These are phyloP conservation scores for Gastrophryne carolinensis DNA, from an alignment of 2,797 vertebrate genomes.

Conservation along the genomic window DNA sequence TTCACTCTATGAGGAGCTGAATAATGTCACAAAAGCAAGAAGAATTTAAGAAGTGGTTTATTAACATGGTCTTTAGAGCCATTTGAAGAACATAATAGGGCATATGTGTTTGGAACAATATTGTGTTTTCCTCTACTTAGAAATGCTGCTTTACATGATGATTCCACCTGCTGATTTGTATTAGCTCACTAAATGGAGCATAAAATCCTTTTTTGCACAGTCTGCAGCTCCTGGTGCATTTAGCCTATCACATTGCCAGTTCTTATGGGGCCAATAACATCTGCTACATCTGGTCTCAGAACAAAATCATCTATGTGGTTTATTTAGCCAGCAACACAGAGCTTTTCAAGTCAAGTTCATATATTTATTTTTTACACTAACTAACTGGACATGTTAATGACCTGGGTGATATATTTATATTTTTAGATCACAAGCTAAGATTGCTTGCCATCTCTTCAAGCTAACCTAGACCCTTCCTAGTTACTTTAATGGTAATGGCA, in stretches of 20 bases:
- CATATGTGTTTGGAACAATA: not conserved
- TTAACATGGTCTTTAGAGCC: not conserved
- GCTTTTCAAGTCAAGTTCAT: no score
- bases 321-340: no score
- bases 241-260: not conserved
- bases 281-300: not conserved
- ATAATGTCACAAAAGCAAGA: not conserved
- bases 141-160: not conserved
- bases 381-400: no score
- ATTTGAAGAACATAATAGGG: not conserved
- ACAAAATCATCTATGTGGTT: no score
- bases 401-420: no score
- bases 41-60: not conserved
- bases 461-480: no score
- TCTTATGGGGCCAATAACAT: not conserved
- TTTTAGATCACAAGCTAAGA: no score
- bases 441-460: no score
- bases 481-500: no score
- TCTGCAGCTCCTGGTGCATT: not conserved
- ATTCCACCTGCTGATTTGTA: not conserved
- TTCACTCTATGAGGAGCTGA: no score
- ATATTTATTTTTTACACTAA: no score
- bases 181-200: not conserved
- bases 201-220: not conserved
- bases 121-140: not conserved